These are phyloP conservation scores for Machimus atricapillus DNA, from an alignment of 2,888 invertebrate genomes.

Conservation along the genomic window DNA sequence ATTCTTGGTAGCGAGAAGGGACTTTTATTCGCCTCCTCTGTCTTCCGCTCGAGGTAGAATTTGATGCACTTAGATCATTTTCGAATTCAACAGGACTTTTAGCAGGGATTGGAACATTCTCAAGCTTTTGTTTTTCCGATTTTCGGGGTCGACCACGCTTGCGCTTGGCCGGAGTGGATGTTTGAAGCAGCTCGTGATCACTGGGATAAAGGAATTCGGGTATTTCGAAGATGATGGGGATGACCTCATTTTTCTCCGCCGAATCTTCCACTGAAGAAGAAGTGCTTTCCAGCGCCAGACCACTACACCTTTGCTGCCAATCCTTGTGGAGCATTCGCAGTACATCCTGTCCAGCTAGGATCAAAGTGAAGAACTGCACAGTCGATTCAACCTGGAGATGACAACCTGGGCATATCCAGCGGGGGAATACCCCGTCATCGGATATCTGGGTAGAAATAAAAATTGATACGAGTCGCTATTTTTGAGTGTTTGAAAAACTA, in stretches of 20 bases:
- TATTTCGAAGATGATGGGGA: not conserved
- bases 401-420: slow-evolving; percentile 79
- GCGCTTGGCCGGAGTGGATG: slow-evolving; percentile 58
- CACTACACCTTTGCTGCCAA: slow-evolving; percentile 51
- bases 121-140: slow-evolving; percentile 50
- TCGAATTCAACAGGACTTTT: slow-evolving; percentile 48
- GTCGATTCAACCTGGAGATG: slow-evolving; percentile 78
- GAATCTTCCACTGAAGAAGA: not conserved
- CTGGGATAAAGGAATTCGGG: slow-evolving; percentile 56
- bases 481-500: no score
- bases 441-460: slow-evolving; percentile 65
- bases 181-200: slow-evolving; percentile 67
- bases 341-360: slow-evolving; percentile 71
- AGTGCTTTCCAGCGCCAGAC: not conserved
- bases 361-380: slow-evolving; percentile 75
- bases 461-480: no score
- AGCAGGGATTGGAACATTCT: slow-evolving; percentile 44
- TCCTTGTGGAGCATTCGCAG: slow-evolving; percentile 58
- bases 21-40: slow-evolving; percentile 71
- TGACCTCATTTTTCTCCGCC: not conserved
- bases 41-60: slow-evolving; percentile 61
- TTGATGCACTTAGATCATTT: slow-evolving; percentile 53
- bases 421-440: slow-evolving; percentile 74
- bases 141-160: slow-evolving; percentile 77
- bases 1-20: slow-evolving; percentile 69